Evolutionary conservation across 1,140 invertebrate genomes (phyloP).

Genomic region (Macrocentrus cingulum): DNA sequence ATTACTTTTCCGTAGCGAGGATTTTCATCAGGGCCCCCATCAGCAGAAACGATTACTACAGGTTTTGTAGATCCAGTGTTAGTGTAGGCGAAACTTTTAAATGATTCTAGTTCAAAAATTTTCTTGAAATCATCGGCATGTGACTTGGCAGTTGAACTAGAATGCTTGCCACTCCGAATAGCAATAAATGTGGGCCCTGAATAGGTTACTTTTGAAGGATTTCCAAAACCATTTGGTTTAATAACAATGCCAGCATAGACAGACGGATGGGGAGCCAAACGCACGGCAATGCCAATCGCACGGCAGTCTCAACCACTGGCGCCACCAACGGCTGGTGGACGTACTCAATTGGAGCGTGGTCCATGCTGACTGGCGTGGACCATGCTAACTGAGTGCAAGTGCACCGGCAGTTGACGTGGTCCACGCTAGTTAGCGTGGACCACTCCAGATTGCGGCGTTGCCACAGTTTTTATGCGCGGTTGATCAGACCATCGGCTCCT

Average conservation of each 20-base stretch:
- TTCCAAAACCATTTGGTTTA: slow-evolving; percentile 31
- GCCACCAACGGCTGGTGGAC: too few relatives aligned
- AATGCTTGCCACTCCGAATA: slow-evolving; percentile 45
- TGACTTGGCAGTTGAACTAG: slow-evolving; percentile 41
- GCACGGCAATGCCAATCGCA: too few relatives aligned
- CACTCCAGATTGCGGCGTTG: too few relatives aligned
- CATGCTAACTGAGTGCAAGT: too few relatives aligned
- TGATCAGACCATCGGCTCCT: too few relatives aligned
- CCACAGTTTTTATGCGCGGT: too few relatives aligned
- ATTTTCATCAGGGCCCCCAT: slow-evolving; percentile 54
- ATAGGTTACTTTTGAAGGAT: slow-evolving; percentile 37
- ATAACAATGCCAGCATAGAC: slow-evolving; percentile 41
- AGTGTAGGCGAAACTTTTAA: slow-evolving; percentile 26
- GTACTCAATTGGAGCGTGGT: too few relatives aligned
- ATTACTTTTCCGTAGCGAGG: slow-evolving; percentile 51
- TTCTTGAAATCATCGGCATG: slow-evolving; percentile 45
- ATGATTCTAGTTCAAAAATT: slow-evolving; percentile 38
- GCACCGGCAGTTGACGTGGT: too few relatives aligned
- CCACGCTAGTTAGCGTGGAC: too few relatives aligned
- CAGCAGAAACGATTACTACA: slow-evolving; percentile 45
- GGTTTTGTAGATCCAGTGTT: slow-evolving; percentile 42
- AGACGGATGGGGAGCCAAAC: too few relatives aligned
- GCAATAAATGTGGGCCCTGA: slow-evolving; percentile 51
- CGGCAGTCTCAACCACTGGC: too few relatives aligned
- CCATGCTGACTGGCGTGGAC: too few relatives aligned